A percentile compares a stretch with the other conserved stretches of the same genome.
Evolutionary conservation across 2,888 invertebrate species (phyloP).

Genomic region (Pseudoips prasinana): DNA sequence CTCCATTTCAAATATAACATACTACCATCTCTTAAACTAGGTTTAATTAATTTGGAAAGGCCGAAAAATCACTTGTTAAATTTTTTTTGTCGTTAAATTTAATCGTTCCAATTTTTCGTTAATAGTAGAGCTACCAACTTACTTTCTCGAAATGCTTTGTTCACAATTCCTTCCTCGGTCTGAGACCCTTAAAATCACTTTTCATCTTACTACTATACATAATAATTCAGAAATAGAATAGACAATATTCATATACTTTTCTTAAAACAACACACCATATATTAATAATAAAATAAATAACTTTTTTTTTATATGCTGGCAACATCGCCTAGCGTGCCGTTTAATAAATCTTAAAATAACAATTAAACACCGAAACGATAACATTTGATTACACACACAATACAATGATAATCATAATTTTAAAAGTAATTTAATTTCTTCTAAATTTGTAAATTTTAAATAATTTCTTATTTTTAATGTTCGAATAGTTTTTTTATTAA

Average conservation of each 20-base stretch:
- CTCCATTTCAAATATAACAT: too few relatives aligned
- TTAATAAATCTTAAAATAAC: slow-evolving; percentile 9
- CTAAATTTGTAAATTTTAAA: slow-evolving; percentile 6
- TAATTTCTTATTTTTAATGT: slow-evolving; percentile 10
- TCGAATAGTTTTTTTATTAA: slow-evolving; percentile 11
- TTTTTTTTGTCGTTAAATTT: slow-evolving; percentile 32
- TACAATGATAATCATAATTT: not conserved
- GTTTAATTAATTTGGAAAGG: slow-evolving; percentile 36
- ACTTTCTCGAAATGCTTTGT: slow-evolving; percentile 9
- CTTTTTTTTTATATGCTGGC: not conserved
- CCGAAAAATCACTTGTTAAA: slow-evolving; percentile 42
- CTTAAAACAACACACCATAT: slow-evolving; percentile 9
- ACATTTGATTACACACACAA: slow-evolving; percentile 5
- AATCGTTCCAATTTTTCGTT: slow-evolving; percentile 44
- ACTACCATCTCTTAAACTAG: too few relatives aligned
- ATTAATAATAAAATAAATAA: not conserved
- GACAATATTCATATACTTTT: slow-evolving; percentile 8
- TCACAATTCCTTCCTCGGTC: slow-evolving; percentile 19
- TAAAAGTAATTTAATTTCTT: slow-evolving; percentile 16
- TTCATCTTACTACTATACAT: slow-evolving; percentile 5
- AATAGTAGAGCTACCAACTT: slow-evolving; percentile 16
- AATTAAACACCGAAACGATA: slow-evolving; percentile 5
- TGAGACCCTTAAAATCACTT: slow-evolving; percentile 15
- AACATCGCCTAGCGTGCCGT: slow-evolving; percentile 10
- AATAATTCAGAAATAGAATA: slow-evolving; percentile 11